Conservation (phyloP, 2,113 vertebrate species). For the Oreochromis spilurus region DNA sequence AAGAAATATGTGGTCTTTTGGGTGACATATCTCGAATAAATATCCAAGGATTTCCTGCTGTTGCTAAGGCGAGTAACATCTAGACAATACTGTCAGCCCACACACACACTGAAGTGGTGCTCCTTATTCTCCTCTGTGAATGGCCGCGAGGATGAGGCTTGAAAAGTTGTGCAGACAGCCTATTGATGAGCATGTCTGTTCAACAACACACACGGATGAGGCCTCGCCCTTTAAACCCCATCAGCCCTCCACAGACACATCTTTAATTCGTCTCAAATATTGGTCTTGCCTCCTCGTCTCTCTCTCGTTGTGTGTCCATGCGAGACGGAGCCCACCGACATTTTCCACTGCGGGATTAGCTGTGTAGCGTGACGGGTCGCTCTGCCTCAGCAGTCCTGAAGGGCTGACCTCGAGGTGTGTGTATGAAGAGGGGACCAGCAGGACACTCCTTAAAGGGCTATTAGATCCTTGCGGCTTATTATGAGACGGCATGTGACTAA, state of each 20-base stretch:
- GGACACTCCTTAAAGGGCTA: constrained; percentile 68
- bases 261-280: constrained; percentile 52
- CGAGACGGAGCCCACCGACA: constrained; percentile 59
- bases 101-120: constrained; percentile 39
- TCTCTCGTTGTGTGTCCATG: constrained; percentile 48
- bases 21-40: not conserved
- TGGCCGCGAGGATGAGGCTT: constrained; percentile 22
- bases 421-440: constrained; percentile 39
- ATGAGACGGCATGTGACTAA: constrained; percentile 31
- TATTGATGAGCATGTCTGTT: constrained; percentile 48
- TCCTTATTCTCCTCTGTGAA: constrained; percentile 40
- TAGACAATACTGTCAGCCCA: constrained; percentile 22
- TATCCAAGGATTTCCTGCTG: not conserved
- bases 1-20: not conserved
- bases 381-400: constrained; percentile 42
- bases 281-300: constrained; percentile 54
- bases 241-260: constrained; percentile 22
- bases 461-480: constrained; percentile 50
- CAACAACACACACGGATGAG: constrained; percentile 17
- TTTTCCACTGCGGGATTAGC: constrained; percentile 71
- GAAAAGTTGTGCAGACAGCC: constrained; percentile 39
- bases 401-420: constrained; percentile 41
- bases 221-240: not conserved
- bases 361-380: constrained; percentile 39
- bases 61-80: constrained; percentile 11